phyloP scores from a whole-genome alignment of 2,797 vertebrate genomes.

The Rhinella marina region DNA sequence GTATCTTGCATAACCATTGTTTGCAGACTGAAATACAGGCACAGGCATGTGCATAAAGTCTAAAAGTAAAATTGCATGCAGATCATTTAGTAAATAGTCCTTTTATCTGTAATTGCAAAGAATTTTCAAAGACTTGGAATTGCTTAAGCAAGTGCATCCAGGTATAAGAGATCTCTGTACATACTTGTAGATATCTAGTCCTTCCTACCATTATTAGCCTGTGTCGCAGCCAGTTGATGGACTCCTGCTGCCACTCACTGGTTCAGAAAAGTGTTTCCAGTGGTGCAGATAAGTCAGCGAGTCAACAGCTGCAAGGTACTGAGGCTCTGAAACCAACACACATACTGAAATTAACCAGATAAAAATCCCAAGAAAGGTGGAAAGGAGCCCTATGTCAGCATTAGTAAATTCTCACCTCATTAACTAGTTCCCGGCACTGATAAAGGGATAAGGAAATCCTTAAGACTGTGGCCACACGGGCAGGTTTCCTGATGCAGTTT shows the following conservation, averaged over 20 bases:
- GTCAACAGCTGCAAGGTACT: slow-evolving; percentile 33
- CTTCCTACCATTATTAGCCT: slow-evolving; percentile 6
- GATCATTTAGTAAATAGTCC: not conserved
- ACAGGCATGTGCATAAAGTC: too few species aligned
- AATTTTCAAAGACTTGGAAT: not conserved
- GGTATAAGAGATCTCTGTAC: not conserved
- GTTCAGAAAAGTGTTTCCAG: slow-evolving; percentile 43
- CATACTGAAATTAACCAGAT: slow-evolving; percentile 6
- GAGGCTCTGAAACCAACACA: not conserved
- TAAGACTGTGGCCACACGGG: too few species aligned
- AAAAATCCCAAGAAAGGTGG: slow-evolving; percentile 2
- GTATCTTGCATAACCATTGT: too few species aligned
- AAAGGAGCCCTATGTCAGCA: not conserved
- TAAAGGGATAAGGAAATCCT: not conserved
- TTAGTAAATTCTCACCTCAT: not conserved
- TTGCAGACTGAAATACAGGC: too few species aligned
- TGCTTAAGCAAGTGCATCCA: not conserved
- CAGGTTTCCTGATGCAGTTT: too few species aligned
- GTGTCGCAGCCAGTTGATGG: not conserved
- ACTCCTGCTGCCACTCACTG: slow-evolving; percentile 29
- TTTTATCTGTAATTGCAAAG: not conserved
- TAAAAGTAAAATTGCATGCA: too few species aligned
- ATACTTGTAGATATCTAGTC: not conserved
- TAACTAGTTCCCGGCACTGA: not conserved
- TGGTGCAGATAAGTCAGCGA: slow-evolving; percentile 20